Conservation (phyloP, 1,140 invertebrate genomes). For the Maconellicoccus hirsutus region DNA sequence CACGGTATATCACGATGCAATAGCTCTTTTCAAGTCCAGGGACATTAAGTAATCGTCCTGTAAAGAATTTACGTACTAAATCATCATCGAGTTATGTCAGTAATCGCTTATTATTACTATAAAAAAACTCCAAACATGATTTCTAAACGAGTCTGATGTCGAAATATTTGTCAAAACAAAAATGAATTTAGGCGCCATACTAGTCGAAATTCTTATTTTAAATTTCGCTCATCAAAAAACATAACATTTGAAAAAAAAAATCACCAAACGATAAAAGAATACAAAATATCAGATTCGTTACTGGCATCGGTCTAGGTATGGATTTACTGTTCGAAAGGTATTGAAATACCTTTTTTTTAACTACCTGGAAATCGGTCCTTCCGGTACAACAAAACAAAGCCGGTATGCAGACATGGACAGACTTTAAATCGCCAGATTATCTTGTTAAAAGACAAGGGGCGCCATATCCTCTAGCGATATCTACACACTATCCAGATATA, state of each 20-base stretch:
- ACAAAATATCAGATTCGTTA: not conserved
- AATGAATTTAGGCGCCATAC: slow-evolving; percentile 1
- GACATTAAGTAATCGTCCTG: not conserved
- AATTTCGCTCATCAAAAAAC: not conserved
- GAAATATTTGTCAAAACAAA: not conserved
- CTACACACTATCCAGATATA: not conserved
- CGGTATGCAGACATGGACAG: slow-evolving; percentile 1
- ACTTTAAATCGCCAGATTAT: slow-evolving; percentile 9
- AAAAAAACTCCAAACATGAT: not conserved
- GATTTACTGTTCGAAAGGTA: not conserved
- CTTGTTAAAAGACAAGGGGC: slow-evolving; percentile 7
- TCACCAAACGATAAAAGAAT: not conserved
- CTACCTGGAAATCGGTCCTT: slow-evolving; percentile 7
- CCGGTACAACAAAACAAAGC: slow-evolving; percentile 7
- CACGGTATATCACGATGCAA: not conserved
- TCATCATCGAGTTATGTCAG: not conserved
- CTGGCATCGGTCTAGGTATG: not conserved
- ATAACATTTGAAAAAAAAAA: not conserved
- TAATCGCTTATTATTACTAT: not conserved
- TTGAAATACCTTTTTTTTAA: slow-evolving; percentile 10
- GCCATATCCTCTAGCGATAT: slow-evolving; percentile 1
- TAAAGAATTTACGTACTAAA: not conserved
- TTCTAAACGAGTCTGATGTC: not conserved
- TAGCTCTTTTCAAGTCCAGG: not conserved
- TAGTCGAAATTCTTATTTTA: not conserved